Percentiles rank a stretch among this genome's conserved stretches.
phyloP scores from a whole-genome alignment of 2,797 vertebrate genomes.

The Psittacula derbiana region DNA sequence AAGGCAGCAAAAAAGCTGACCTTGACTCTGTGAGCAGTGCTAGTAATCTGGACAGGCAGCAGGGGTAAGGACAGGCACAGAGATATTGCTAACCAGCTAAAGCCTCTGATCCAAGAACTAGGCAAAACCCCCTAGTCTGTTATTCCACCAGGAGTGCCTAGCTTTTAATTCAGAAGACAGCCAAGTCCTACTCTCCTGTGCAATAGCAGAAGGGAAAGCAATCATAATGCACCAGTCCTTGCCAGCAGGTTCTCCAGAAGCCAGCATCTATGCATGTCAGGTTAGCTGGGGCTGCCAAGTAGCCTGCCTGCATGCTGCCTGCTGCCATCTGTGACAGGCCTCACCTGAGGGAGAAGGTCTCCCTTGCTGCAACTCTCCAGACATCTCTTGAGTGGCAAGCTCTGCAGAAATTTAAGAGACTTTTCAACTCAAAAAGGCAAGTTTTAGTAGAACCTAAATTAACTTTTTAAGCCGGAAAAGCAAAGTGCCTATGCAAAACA shows the following conservation, averaged over 20 bases:
- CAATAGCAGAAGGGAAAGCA: background rate
- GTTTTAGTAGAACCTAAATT: background rate
- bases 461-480: background rate
- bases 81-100: background rate
- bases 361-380: background rate
- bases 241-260: background rate
- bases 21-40: background rate
- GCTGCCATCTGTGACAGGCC: background rate
- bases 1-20: background rate
- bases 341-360: background rate
- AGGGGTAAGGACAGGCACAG: background rate
- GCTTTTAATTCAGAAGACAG: background rate
- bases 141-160: background rate
- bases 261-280: background rate
- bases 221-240: background rate
- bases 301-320: background rate
- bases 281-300: background rate
- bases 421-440: background rate
- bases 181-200: background rate
- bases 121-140: background rate
- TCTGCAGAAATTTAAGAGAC: background rate
- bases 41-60: background rate
- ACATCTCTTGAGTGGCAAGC: background rate
- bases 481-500: background rate
- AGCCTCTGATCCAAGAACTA: background rate